Conservation (phyloP, 2,113 vertebrate species). For the Pterophyllum scalare region DNA sequence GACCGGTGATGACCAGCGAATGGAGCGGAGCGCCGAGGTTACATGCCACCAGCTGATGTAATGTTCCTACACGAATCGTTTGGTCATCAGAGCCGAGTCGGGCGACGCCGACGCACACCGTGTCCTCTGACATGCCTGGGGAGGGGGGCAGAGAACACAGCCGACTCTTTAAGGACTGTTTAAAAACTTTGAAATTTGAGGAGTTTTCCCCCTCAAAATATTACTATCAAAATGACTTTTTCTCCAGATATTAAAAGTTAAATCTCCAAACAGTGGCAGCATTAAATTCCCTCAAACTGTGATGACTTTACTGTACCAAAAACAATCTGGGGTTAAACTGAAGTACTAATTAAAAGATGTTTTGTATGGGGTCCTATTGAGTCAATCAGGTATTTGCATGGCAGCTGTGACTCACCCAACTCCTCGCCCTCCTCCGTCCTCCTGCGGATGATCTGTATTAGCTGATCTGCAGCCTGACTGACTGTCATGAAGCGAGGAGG, state of each 20-base stretch:
- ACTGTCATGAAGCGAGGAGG: constrained; percentile 93
- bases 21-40: constrained; percentile 91
- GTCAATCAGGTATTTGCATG: background rate
- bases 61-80: constrained; percentile 82
- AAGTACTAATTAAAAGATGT: background rate
- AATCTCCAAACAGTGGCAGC: too few species aligned
- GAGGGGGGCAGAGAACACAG: background rate
- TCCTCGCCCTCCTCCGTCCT: constrained; percentile 82
- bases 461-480: constrained; percentile 89
- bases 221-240: too few species aligned
- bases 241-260: too few species aligned
- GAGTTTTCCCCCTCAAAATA: too few species aligned
- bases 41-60: constrained; percentile 86
- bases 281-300: too few species aligned
- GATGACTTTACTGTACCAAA: too few species aligned
- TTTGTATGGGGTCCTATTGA: background rate
- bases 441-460: constrained; percentile 88
- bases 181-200: too few species aligned
- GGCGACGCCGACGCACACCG: constrained; percentile 84
- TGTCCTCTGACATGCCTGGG: constrained; percentile 78
- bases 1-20: constrained; percentile 89
- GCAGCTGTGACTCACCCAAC: constrained; percentile 79
- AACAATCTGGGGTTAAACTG: background rate
- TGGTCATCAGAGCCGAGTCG: constrained; percentile 91
- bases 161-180: background rate